Base-by-base conservation (phyloP, 2,113 vertebrate species). In the Nyctereutes procyonoides region DNA sequence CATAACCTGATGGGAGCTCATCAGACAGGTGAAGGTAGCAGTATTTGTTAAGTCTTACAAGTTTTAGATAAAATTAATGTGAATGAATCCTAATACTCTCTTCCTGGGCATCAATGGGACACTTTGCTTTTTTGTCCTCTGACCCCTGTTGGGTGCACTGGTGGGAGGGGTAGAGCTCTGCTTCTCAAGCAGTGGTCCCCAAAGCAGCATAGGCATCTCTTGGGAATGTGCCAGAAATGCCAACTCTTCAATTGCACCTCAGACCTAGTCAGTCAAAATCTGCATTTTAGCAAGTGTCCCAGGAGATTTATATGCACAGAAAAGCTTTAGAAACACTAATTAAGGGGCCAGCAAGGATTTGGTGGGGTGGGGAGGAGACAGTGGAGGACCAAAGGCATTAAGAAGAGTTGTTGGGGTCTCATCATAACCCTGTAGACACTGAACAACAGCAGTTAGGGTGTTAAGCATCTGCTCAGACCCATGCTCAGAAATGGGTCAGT, bases 301-400 rank as follows among this genome's bases (percentile, higher is more conserved):
- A 2, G 63, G 48, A 30, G 19, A 43, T 22, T 19, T 55, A n/a
- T 60, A 53, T 62, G 53, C 30, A 38, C 28, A 58, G 55, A 32
- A 35, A 26, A 69, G 38, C 38, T 63, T 71, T 51, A 95, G 60
- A 69, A 83, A n/a, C 35, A 53, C 43, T 19, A 53, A 5, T 63
- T 15, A 15, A 60, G 51, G 35, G 30, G 24, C 48, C 58, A 35
- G 5, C 24, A 32, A 15, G 65, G 53, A 53, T 51, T 26, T 65
- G 14, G 22, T 1, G 13, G 10, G 1, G 0, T 0, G 14, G 63
- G 1, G 0, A 19, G 4, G 24, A 14, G 28, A 7, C 0, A 2
- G 53, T 26, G 48, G 62, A 53, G 43, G n/a, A 8, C 30, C 20
- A 58, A 43, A 38, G 35, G 13, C 48, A 30, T 22, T 1, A 12